A percentile compares a stretch with the other conserved stretches of the same genome.
Evolutionary conservation across 92 coral and sea anemone species (phyloP).

Genomic region (Diadumene lineata): DNA sequence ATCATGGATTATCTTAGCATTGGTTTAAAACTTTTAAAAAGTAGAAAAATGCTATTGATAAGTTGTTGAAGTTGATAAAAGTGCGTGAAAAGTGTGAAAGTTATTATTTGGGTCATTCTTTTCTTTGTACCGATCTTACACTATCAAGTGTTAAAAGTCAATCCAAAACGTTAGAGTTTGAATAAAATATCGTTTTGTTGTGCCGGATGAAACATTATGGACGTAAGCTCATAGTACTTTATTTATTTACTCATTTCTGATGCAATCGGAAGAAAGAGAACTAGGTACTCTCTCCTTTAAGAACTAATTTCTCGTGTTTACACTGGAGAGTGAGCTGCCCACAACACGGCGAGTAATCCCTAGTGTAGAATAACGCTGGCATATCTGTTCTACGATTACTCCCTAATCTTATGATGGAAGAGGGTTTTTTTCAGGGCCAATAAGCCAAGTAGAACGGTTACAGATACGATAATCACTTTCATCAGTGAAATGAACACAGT

Average conservation of each 20-base stretch:
- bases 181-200: conserved; percentile 7
- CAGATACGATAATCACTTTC: conserved; percentile 13
- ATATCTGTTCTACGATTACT: conserved; percentile 29
- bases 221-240: conserved; percentile 3
- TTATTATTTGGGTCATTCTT: conserved; percentile 4
- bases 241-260: conserved; percentile 37
- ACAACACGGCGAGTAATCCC: conserved; percentile 16
- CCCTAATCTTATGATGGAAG: conserved; percentile 28
- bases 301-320: conserved; percentile 24
- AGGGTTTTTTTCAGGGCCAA: conserved; percentile 35
- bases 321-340: conserved; percentile 1
- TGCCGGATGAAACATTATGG: conserved; percentile 5
- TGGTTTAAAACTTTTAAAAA: not conserved
- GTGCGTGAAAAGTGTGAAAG: conserved; percentile 18
- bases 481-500: conserved; percentile 2
- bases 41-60: not conserved
- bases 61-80: not conserved
- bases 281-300: conserved; percentile 1
- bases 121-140: not conserved
- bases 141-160: not conserved
- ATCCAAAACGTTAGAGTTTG: not conserved
- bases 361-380: not conserved
- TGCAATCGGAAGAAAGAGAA: conserved; percentile 24
- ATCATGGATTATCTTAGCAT: not conserved
- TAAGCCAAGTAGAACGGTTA: conserved; percentile 27